phyloP scores from a whole-genome alignment of 92 coral and sea anemone genomes.

The Blastomussa wellsi region DNA sequence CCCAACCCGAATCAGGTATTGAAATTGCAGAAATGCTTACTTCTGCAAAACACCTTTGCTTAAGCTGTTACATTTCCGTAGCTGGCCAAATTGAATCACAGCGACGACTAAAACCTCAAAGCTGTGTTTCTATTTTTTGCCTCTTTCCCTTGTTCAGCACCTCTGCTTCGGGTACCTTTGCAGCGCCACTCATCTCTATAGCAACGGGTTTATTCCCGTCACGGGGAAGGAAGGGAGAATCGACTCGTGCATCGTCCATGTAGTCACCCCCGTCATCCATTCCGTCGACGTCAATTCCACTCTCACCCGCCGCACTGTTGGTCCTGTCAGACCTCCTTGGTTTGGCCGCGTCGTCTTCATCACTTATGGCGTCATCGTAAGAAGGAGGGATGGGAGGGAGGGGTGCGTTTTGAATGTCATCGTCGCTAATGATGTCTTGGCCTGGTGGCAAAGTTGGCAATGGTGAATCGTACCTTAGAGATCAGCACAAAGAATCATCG shows the following conservation, averaged over 20 bases:
- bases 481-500: background rate
- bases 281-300: conserved; percentile 42
- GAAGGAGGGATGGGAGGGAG: conserved; percentile 58
- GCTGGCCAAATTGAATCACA: background rate
- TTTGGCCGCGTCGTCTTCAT: background rate
- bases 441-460: conserved; percentile 36
- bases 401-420: conserved; percentile 23
- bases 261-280: conserved; percentile 29
- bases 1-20: background rate
- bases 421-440: conserved; percentile 14
- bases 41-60: background rate
- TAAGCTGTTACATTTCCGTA: background rate
- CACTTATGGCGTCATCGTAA: conserved; percentile 48
- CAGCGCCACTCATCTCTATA: conserved; percentile 2
- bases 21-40: background rate
- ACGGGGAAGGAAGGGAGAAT: conserved; percentile 28
- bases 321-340: background rate
- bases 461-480: conserved; percentile 35
- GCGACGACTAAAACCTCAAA: background rate
- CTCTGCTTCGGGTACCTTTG: conserved; percentile 20
- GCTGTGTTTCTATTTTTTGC: conserved; percentile 5
- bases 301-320: conserved; percentile 40
- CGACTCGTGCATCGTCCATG: conserved; percentile 8
- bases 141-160: conserved; percentile 1
- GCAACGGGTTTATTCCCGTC: conserved; percentile 23